phyloP scores from a whole-genome alignment of 2,888 invertebrate genomes.

The Parnassius mnemosyne region DNA sequence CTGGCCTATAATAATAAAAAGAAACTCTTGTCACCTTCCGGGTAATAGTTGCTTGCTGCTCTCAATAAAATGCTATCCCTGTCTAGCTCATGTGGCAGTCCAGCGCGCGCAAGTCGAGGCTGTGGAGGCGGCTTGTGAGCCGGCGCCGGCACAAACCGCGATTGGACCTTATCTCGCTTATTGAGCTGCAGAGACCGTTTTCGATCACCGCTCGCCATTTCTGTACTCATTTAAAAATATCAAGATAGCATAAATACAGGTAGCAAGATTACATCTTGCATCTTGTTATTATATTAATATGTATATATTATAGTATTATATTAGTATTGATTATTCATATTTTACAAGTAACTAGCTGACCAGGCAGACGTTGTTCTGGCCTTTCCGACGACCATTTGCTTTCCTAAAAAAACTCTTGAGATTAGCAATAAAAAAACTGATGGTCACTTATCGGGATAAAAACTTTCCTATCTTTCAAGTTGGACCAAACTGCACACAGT shows the following conservation, averaged over 20 bases:
- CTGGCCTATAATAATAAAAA: not conserved
- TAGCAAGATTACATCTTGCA: not conserved
- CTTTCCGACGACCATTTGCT: too few relatives aligned
- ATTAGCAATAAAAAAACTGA: too few relatives aligned
- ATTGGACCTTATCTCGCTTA: constrained; percentile 40
- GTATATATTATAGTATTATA: too few relatives aligned
- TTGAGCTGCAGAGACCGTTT: constrained; percentile 40
- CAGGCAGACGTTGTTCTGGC: too few relatives aligned
- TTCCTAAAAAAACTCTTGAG: too few relatives aligned
- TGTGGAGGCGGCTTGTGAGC: constrained; percentile 42
- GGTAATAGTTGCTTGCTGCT: constrained; percentile 61
- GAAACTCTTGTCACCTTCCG: constrained; percentile 53
- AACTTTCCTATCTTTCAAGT: too few relatives aligned
- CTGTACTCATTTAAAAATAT: constrained; percentile 4
- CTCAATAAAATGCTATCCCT: constrained; percentile 56
- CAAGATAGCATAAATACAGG: not conserved
- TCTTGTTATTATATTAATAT: constrained; percentile 26
- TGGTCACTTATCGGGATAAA: too few relatives aligned
- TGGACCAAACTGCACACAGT: too few relatives aligned
- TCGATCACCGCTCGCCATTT: constrained; percentile 58
- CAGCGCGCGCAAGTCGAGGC: constrained; percentile 63
- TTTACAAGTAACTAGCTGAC: too few relatives aligned
- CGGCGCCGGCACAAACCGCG: constrained; percentile 51
- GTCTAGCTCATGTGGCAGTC: constrained; percentile 61
- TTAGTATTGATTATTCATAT: not conserved